Evolutionary conservation across 2,797 vertebrate species (phyloP).

Genomic region (Todus mexicanus): DNA sequence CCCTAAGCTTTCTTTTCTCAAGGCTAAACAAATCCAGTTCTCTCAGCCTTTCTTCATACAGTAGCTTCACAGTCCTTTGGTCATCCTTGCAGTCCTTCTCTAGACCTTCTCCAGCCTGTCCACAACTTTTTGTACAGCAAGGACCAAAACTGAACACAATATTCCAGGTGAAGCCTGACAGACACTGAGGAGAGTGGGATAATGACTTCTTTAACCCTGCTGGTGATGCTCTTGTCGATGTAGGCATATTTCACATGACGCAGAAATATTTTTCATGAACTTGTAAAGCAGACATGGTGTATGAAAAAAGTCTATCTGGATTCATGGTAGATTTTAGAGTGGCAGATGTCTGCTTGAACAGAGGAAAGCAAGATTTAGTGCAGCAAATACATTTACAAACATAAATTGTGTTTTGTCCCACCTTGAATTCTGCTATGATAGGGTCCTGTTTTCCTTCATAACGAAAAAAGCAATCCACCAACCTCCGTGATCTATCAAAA

Average conservation of each 20-base stretch:
- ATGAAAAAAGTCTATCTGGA: background rate
- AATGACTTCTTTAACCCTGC: background rate
- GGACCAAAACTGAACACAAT: background rate
- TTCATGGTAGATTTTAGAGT: background rate
- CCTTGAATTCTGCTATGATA: background rate
- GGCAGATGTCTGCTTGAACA: background rate
- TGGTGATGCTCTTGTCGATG: background rate
- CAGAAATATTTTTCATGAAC: background rate
- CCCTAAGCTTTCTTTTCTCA: background rate
- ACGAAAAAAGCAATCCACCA: background rate
- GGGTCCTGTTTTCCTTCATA: background rate
- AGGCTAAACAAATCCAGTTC: background rate
- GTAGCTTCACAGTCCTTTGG: background rate
- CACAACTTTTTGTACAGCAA: background rate
- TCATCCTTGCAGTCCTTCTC: background rate
- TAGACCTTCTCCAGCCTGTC: background rate
- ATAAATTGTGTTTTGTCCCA: background rate
- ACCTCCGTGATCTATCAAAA: background rate
- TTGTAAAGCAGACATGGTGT: background rate
- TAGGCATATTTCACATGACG: background rate
- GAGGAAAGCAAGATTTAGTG: background rate
- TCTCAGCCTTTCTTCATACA: background rate
- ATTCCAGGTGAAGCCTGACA: background rate
- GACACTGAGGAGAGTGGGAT: background rate
- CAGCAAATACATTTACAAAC: background rate